Evolutionary conservation across 1,140 invertebrate species (phyloP).

Genomic region (Leguminivora glycinivorella): DNA sequence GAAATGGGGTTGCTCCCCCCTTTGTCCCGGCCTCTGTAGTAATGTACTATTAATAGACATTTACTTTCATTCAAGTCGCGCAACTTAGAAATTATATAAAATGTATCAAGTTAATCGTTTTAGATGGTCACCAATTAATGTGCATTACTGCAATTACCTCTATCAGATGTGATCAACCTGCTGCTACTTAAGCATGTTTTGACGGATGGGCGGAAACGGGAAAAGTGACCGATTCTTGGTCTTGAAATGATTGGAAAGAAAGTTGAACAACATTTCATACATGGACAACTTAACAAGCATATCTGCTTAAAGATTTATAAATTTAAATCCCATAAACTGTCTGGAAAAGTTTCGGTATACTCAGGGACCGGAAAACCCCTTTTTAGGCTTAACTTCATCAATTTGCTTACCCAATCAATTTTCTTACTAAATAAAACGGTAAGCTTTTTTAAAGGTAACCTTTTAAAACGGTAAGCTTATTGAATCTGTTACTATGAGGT

Average conservation of each 20-base stretch:
- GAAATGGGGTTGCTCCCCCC: no score
- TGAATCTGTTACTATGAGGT: no score
- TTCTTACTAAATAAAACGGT: no score
- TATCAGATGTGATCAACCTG: not conserved
- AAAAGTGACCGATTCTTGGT: not conserved
- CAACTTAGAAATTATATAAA: not conserved
- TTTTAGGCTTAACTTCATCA: no score
- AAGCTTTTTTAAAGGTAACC: no score
- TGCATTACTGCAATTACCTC: not conserved
- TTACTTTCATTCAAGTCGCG: not conserved
- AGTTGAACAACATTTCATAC: not conserved
- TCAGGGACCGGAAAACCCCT: no score
- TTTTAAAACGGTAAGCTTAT: no score
- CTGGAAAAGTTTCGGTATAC: no score
- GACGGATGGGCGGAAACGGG: constrained; percentile 1
- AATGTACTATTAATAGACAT: not conserved
- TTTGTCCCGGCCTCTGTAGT: no score
- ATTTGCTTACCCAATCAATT: no score
- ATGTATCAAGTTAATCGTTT: not conserved
- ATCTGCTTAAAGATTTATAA: not conserved
- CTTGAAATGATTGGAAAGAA: not conserved
- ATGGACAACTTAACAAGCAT: not conserved
- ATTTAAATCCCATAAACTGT: not conserved
- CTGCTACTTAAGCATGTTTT: not conserved
- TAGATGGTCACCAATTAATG: not conserved